phyloP scores from a whole-genome alignment of 2,113 vertebrate species.

The Pituophis catenifer region DNA sequence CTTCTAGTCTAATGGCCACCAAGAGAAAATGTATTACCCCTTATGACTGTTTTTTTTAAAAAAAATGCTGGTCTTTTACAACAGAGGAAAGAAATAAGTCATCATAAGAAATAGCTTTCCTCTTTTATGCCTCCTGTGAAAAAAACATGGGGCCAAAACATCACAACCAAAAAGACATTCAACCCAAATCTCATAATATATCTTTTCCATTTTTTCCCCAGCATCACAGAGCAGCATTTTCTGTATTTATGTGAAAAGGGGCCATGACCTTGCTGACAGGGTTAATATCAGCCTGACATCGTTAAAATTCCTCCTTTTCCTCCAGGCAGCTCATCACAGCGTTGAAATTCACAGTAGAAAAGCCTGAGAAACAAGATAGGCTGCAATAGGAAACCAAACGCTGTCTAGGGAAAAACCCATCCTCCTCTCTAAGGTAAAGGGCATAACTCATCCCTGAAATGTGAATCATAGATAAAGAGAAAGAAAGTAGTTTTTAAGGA shows the following conservation, averaged over 20 bases:
- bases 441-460: background rate
- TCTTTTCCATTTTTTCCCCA: background rate
- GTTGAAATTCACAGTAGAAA: background rate
- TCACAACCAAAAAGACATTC: background rate
- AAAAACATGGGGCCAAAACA: background rate
- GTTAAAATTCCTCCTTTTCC: background rate
- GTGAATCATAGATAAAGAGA: background rate
- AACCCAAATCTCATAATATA: background rate
- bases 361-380: background rate
- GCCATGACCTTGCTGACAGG: background rate
- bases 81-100: background rate
- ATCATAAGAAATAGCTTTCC: background rate
- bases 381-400: background rate
- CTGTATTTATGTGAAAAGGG: background rate
- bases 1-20: background rate
- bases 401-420: background rate
- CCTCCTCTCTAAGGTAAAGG: background rate
- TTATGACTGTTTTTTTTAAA: background rate
- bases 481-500: background rate
- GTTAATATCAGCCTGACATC: background rate
- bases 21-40: background rate
- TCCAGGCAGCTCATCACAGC: background rate
- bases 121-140: background rate
- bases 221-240: background rate
- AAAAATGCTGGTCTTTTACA: background rate